Conservation (phyloP, 2,797 vertebrate species). For the Oophaga sylvatica region DNA sequence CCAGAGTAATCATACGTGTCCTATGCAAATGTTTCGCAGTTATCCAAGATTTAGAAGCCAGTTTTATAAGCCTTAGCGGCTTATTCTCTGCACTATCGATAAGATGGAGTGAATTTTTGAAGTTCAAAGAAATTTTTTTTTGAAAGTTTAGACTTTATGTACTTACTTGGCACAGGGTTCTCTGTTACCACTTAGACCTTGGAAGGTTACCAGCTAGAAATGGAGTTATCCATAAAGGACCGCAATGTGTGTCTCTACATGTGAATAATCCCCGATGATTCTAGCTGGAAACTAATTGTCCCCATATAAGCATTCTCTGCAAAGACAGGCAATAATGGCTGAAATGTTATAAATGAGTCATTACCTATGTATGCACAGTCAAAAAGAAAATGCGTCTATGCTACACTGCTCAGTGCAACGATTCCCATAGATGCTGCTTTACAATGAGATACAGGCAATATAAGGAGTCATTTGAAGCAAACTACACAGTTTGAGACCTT, state of each 20-base stretch:
- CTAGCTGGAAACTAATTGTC: slow-evolving; percentile 14
- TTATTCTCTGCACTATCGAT: neutral
- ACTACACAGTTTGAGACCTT: neutral
- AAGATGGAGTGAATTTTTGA: neutral
- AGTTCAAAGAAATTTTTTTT: neutral
- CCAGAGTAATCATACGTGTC: neutral
- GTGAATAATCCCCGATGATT: slow-evolving; percentile 28
- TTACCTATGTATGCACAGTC: neutral
- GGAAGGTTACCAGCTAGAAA: slow-evolving; percentile 1
- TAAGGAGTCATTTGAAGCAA: slow-evolving; percentile 1
- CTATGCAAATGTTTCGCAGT: neutral
- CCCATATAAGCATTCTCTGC: neutral
- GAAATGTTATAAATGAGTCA: neutral
- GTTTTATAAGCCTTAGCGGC: neutral
- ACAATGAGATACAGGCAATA: neutral
- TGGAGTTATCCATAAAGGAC: neutral
- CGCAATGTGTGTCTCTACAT: neutral
- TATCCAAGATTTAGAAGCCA: neutral
- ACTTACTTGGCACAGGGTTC: neutral
- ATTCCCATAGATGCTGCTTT: neutral
- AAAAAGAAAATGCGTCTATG: neutral
- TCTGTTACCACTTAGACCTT: slow-evolving; percentile 1
- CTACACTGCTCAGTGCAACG: neutral
- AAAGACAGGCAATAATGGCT: slow-evolving; percentile 23
- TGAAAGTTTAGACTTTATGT: slow-evolving; percentile 1